Conservation (phyloP, 2,888 invertebrate species). For the Hypomecis punctinalis region DNA sequence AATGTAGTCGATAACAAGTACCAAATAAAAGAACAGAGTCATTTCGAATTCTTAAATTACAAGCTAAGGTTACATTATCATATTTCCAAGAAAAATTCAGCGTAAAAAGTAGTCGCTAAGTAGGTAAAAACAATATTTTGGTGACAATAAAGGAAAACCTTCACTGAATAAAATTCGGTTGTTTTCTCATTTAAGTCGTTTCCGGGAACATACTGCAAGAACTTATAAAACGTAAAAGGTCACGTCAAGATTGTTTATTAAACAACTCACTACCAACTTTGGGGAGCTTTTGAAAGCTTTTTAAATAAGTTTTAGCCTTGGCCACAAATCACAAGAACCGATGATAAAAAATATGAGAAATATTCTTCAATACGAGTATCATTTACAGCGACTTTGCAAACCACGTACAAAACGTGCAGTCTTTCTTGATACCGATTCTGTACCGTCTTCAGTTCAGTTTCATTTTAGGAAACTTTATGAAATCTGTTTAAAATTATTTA, state of each 20-base stretch:
- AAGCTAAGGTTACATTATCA: no score
- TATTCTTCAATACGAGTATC: neutral
- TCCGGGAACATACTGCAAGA: neutral
- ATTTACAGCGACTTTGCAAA: no score
- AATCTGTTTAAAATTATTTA: no score
- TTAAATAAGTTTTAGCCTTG: neutral
- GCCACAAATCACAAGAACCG: constrained; percentile 1
- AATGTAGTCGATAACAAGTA: no score
- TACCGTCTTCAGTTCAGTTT: no score
- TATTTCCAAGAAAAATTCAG: neutral
- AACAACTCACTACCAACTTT: neutral
- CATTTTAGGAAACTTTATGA: no score
- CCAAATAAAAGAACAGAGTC: no score
- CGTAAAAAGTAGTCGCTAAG: neutral
- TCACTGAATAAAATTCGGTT: constrained; percentile 1
- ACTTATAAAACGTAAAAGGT: neutral
- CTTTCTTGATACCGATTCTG: no score
- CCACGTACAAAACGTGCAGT: no score
- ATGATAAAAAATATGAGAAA: neutral
- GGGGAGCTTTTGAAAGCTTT: constrained; percentile 1
- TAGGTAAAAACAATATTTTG: neutral
- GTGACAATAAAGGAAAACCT: neutral
- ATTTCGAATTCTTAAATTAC: no score
- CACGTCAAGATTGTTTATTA: neutral
- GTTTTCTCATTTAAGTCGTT: neutral